Evolutionary conservation across 2,113 vertebrate species (phyloP).

Genomic region (Bucco capensis): DNA sequence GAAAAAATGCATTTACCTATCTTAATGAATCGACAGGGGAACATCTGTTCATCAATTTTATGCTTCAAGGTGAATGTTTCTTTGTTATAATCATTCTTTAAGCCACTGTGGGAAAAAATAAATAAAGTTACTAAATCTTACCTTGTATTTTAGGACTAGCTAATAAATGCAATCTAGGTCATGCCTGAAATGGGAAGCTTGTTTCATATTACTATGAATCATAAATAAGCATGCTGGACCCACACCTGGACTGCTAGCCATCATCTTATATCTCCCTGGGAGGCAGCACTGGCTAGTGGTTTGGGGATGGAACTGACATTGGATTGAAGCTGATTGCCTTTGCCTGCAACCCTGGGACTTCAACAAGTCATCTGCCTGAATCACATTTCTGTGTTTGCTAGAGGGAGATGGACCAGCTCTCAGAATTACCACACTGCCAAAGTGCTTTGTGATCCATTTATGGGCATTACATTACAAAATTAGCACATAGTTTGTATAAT

Average conservation of each 20-base stretch:
- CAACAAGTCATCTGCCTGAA: neutral
- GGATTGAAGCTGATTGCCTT: neutral
- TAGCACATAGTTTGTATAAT: neutral
- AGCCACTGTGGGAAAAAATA: conserved; percentile 83
- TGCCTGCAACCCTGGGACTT: neutral
- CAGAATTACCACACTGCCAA: neutral
- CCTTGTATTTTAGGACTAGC: conserved; percentile 61
- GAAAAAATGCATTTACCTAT: conserved; percentile 87
- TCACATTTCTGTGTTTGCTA: neutral
- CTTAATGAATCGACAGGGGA: conserved; percentile 98
- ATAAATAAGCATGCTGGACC: conserved; percentile 19
- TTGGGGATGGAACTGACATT: neutral
- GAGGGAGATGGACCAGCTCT: neutral
- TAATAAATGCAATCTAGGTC: conserved; percentile 58
- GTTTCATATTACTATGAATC: neutral
- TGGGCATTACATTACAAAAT: neutral
- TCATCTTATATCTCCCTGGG: neutral
- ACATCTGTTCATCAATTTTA: conserved; percentile 99
- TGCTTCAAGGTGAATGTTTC: conserved; percentile 99
- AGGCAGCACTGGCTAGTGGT: neutral
- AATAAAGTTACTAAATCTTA: conserved; percentile 69
- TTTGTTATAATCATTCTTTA: conserved; percentile 99
- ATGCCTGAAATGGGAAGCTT: conserved; percentile 36
- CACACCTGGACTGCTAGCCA: conserved; percentile 3
- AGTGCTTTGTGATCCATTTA: neutral